These are phyloP conservation scores for Lasioglossum villosulum DNA, from an alignment of 2,888 invertebrate species.

Conservation along the genomic window DNA sequence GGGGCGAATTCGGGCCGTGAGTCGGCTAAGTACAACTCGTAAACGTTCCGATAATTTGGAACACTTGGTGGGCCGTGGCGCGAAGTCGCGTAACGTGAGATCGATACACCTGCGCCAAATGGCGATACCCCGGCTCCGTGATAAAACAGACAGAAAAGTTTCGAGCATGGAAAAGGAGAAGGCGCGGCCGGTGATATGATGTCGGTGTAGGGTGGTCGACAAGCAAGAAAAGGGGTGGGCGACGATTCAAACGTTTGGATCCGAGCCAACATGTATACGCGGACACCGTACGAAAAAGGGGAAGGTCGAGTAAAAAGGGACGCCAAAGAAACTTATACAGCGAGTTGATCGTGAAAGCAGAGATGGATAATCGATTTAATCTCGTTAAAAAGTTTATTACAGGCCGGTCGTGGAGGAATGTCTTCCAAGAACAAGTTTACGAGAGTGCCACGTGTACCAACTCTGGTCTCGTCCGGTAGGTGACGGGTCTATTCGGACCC, in stretches of 20 bases:
- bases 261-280: constrained; percentile 38
- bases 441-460: neutral
- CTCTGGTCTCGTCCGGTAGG: neutral
- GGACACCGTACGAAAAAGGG: constrained; percentile 40
- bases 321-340: neutral
- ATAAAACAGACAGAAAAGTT: constrained; percentile 48
- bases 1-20: constrained; percentile 24
- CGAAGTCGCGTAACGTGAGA: constrained; percentile 38
- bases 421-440: neutral
- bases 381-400: constrained; percentile 8
- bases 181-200: constrained; percentile 42
- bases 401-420: neutral
- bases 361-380: constrained; percentile 15
- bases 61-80: constrained; percentile 30
- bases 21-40: constrained; percentile 29
- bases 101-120: constrained; percentile 50
- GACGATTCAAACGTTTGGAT: constrained; percentile 59
- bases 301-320: constrained; percentile 5
- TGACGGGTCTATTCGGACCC: neutral
- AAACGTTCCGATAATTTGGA: constrained; percentile 49
- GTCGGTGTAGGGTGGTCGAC: constrained; percentile 20
- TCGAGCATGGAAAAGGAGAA: constrained; percentile 35
- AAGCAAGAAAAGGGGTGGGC: neutral
- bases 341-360: constrained; percentile 12
- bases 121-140: constrained; percentile 31